Conservation (phyloP, 2,797 vertebrate species). For the Holocentrus rufus region DNA sequence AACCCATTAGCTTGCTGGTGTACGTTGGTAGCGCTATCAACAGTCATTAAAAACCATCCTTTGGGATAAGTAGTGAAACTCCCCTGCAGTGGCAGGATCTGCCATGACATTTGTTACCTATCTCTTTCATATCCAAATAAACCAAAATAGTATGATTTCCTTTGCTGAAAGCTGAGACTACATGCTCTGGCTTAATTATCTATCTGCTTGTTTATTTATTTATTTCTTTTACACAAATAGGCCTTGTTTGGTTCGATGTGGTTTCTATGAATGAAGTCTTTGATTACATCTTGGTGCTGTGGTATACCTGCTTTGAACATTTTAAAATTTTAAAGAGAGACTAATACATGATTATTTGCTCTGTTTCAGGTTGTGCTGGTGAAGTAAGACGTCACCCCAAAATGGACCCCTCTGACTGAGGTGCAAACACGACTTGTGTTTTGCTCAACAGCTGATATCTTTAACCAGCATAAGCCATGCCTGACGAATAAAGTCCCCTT, state of each 20-base stretch:
- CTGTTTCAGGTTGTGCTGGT: conserved; percentile 88
- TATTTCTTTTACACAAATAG: neutral
- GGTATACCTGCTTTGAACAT: neutral
- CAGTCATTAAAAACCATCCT: conserved; percentile 32
- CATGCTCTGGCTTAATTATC: too few relatives aligned
- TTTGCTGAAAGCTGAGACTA: too few relatives aligned
- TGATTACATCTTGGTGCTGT: conserved; percentile 10
- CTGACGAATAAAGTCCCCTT: conserved; percentile 86
- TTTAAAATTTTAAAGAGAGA: conserved; percentile 18
- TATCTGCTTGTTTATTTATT: too few relatives aligned
- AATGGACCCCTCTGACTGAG: conserved; percentile 88
- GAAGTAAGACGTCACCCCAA: conserved; percentile 85
- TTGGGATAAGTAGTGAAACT: conserved; percentile 19
- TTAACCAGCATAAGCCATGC: conserved; percentile 87
- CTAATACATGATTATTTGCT: conserved; percentile 43
- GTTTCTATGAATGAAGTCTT: conserved; percentile 3
- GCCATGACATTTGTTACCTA: neutral
- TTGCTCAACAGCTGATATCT: conserved; percentile 85
- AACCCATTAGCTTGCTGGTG: conserved; percentile 42
- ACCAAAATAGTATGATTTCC: neutral
- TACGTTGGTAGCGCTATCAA: conserved; percentile 8
- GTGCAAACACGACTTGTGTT: conserved; percentile 84
- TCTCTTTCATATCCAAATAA: neutral
- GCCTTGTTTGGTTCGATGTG: neutral
- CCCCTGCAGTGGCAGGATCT: neutral